A percentile compares a stretch with the other conserved stretches of the same genome.
Conservation (phyloP, 2,797 vertebrate species). For the Arrhamphus sclerolepis region DNA sequence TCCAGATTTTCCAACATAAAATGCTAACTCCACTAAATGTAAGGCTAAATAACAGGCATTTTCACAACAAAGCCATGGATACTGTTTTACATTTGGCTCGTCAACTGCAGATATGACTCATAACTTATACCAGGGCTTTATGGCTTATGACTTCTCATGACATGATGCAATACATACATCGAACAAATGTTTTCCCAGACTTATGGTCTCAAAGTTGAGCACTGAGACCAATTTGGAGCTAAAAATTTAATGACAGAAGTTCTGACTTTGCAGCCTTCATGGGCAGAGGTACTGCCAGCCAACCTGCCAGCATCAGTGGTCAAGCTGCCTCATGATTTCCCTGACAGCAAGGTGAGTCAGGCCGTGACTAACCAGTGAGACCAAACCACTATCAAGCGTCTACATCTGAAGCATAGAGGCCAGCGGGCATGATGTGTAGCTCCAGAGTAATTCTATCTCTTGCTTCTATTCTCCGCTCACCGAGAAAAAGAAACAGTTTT, state of each 20-base stretch:
- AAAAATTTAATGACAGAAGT: slow-evolving; percentile 60
- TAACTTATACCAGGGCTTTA: slow-evolving; percentile 44
- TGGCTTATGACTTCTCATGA: slow-evolving; percentile 59
- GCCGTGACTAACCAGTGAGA: slow-evolving; percentile 74
- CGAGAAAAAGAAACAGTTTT: slow-evolving; percentile 40
- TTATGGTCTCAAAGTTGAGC: slow-evolving; percentile 40
- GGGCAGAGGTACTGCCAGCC: slow-evolving; percentile 36
- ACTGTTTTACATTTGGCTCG: slow-evolving; percentile 54
- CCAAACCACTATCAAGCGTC: slow-evolving; percentile 68
- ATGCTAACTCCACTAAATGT: slow-evolving; percentile 46
- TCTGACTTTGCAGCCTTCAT: slow-evolving; percentile 56
- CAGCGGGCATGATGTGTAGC: slow-evolving; percentile 49
- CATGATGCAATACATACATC: slow-evolving; percentile 55
- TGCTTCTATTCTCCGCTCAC: slow-evolving; percentile 36
- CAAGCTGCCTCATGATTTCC: slow-evolving; percentile 61
- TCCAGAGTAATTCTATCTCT: slow-evolving; percentile 48
- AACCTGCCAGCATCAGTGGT: slow-evolving; percentile 49
- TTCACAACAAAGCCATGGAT: slow-evolving; percentile 60
- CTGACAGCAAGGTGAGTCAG: slow-evolving; percentile 78
- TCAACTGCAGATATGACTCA: slow-evolving; percentile 64
- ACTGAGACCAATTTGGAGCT: slow-evolving; percentile 46
- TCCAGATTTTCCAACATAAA: slow-evolving; percentile 57
- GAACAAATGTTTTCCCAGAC: slow-evolving; percentile 66
- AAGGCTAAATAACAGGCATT: slow-evolving; percentile 41
- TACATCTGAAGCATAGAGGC: slow-evolving; percentile 58